Base-by-base conservation (phyloP, 2,888 invertebrate genomes). In the Athalia cordata region DNA sequence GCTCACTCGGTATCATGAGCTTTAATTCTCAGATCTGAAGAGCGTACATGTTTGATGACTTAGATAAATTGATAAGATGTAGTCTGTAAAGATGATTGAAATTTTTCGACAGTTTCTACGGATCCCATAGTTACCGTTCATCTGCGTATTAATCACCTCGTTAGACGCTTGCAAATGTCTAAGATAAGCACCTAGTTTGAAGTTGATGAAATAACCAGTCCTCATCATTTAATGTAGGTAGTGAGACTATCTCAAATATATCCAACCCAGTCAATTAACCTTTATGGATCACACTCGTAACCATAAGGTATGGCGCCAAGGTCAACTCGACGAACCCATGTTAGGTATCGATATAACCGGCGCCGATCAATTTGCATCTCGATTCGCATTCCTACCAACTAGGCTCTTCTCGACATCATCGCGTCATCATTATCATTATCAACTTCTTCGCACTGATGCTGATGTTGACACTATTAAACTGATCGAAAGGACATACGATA, bases 291-390 rank as follows among this genome's bases (percentile, higher is more conserved):
- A 15, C 57, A 72, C 55, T 57, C n/a, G 11, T 59, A n/a, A 6
- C 45, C 43, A 67, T 29, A 13, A 49, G 52, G 68, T 43, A 4
- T 72, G 43, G 72, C 72, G 57, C 47, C 72, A 72, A 72, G 72
- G 72, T 72, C 47, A 47, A 72, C 57, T 52, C 6, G 57, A 59
- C 59, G 59, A 50, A 72, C 43, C 45, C 47, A 11, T 72, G 59
- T 4, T 47, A 8, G 59, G 45, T 59, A 47, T 47, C 72, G 43
- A 66, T 66, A 66, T 1, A 49, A 13, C 66, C 49, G 66, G 66
- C 66, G 59, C n/a, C 57, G 59, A 59, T 59, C 59, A 57, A 72
- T 72, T 72, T 72, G 72, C 72, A 72, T 72, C 57, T 57, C 9
- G 59, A 72, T 72, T 59, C 72, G 72, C 72, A 72, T 72, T 72